Conservation (phyloP, 1,140 invertebrate genomes). For the Aphis craccivora region DNA sequence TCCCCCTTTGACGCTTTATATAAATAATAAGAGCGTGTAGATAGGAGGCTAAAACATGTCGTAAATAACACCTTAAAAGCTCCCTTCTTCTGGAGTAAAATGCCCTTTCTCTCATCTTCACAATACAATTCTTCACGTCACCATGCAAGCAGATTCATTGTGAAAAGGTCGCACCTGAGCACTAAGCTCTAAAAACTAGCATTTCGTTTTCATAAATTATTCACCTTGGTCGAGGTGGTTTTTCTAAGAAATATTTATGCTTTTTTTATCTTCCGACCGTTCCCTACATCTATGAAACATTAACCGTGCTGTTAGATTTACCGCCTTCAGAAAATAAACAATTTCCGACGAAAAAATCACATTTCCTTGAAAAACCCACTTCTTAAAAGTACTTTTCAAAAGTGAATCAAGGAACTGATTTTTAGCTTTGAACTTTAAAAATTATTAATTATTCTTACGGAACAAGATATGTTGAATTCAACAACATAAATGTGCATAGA, state of each 20-base stretch:
- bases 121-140: constrained; percentile 48
- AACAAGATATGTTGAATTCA: not conserved
- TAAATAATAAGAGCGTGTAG: constrained; percentile 53
- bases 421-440: not conserved
- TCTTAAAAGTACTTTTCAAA: constrained; percentile 7
- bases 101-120: constrained; percentile 1
- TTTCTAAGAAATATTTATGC: constrained; percentile 54
- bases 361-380: not conserved
- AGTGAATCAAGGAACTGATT: not conserved
- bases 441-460: not conserved
- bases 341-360: constrained; percentile 44
- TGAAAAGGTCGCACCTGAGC: constrained; percentile 57
- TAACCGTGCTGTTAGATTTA: constrained; percentile 35
- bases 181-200: constrained; percentile 52
- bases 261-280: constrained; percentile 16
- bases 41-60: constrained; percentile 36
- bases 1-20: constrained; percentile 35
- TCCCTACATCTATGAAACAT: constrained; percentile 25
- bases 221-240: constrained; percentile 29
- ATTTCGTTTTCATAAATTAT: constrained; percentile 57
- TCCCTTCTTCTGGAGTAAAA: not conserved
- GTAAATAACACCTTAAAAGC: constrained; percentile 58
- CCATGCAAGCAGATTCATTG: constrained; percentile 50
- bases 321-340: not conserved
- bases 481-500: not conserved